These are phyloP conservation scores for Platysteira castanea DNA, from an alignment of 2,113 vertebrate species.

Conservation along the genomic window DNA sequence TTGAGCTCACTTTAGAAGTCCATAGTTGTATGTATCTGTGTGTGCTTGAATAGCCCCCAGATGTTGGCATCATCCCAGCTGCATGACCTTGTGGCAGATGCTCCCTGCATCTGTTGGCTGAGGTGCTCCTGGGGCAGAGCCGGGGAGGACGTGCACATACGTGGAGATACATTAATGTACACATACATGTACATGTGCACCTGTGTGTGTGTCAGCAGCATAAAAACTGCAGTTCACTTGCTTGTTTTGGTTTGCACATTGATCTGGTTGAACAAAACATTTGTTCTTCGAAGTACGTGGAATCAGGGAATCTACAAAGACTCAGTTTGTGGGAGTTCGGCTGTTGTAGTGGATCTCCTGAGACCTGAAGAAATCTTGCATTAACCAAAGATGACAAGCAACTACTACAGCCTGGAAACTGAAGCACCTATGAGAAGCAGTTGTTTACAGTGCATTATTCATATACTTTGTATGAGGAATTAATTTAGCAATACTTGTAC, in stretches of 20 bases:
- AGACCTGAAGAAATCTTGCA: not conserved
- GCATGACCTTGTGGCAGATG: not conserved
- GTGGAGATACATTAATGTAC: not conserved
- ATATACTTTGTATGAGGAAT: constrained; percentile 57
- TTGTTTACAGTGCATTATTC: constrained; percentile 48
- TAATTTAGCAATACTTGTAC: constrained; percentile 65
- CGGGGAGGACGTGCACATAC: not conserved
- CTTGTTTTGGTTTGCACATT: not conserved
- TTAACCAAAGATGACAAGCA: constrained; percentile 60
- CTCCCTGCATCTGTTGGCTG: not conserved
- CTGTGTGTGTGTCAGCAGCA: not conserved
- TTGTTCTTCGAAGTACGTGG: not conserved
- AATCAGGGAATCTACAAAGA: not conserved
- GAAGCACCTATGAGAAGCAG: not conserved
- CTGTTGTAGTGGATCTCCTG: constrained; percentile 1
- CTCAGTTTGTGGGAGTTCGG: not conserved
- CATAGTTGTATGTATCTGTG: not conserved
- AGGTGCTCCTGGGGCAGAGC: not conserved
- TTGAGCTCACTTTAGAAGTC: not conserved
- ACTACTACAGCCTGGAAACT: constrained; percentile 17
- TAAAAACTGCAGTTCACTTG: not conserved
- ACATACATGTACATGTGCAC: not conserved
- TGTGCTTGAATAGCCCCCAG: not conserved
- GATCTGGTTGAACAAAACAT: not conserved
- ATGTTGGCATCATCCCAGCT: not conserved